Conservation (phyloP, 2,797 vertebrate species). For the Pogonophryne albipinna region DNA sequence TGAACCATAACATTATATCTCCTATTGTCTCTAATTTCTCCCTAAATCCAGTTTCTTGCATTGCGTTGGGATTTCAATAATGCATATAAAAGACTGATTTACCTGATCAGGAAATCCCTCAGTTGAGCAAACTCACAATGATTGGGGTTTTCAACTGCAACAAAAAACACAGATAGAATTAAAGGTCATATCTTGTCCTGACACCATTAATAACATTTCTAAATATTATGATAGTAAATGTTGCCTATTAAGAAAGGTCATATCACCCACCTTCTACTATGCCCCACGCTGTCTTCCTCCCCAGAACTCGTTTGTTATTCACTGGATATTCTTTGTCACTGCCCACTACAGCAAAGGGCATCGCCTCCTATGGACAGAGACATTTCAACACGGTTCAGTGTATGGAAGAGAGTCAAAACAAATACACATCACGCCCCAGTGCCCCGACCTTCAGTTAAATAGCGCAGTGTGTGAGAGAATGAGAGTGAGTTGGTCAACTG, state of each 20-base stretch:
- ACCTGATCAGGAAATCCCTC: constrained; percentile 99
- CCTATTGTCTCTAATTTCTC: not conserved
- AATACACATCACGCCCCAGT: constrained; percentile 29
- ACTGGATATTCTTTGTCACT: constrained; percentile 99
- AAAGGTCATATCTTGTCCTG: constrained; percentile 1
- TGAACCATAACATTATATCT: not conserved
- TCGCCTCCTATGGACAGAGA: constrained; percentile 89
- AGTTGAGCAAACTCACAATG: constrained; percentile 98
- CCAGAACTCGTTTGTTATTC: constrained; percentile 94
- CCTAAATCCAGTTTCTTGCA: not conserved
- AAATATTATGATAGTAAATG: not conserved
- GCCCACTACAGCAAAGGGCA: constrained; percentile 98
- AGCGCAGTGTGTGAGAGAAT: not conserved
- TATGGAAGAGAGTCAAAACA: constrained; percentile 16
- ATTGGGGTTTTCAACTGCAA: constrained; percentile 95
- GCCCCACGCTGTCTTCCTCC: constrained; percentile 97
- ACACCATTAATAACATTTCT: not conserved
- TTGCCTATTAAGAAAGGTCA: not conserved
- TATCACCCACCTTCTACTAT: constrained; percentile 93
- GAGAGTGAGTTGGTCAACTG: not conserved
- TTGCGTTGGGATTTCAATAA: not conserved
- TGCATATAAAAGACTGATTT: constrained; percentile 49
- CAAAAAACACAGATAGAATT: constrained; percentile 15
- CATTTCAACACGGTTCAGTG: constrained; percentile 32
- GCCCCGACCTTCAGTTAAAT: constrained; percentile 25